These are phyloP conservation scores for Ligdia adustata DNA, from an alignment of 2,888 invertebrate genomes.

Conservation along the genomic window DNA sequence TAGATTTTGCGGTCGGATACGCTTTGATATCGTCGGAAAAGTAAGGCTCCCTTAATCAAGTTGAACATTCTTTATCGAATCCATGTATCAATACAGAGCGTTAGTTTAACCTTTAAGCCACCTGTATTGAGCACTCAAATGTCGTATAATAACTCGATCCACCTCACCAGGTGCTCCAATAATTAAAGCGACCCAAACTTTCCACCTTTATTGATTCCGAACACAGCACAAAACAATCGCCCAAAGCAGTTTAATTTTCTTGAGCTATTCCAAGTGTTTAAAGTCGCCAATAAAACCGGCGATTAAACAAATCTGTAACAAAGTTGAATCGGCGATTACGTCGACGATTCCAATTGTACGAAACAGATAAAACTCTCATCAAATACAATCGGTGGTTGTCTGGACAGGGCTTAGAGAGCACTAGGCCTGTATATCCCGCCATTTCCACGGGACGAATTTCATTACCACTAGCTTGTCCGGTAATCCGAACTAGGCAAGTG, in stretches of 20 bases:
- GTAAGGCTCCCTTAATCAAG: slow-evolving; percentile 22
- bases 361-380: slow-evolving; percentile 80
- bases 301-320: slow-evolving; percentile 60
- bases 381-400: slow-evolving; percentile 78
- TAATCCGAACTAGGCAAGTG: slow-evolving; percentile 74
- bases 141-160: slow-evolving; percentile 3
- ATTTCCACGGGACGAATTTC: slow-evolving; percentile 79
- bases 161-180: slow-evolving; percentile 11
- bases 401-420: slow-evolving; percentile 76
- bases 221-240: slow-evolving; percentile 35
- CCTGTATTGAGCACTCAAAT: slow-evolving; percentile 5
- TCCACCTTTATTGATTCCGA: slow-evolving; percentile 19
- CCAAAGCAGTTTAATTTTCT: slow-evolving; percentile 30
- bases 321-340: slow-evolving; percentile 63
- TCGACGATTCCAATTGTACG: slow-evolving; percentile 60
- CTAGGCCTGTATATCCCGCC: slow-evolving; percentile 72
- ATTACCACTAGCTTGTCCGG: slow-evolving; percentile 78
- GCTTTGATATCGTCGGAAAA: slow-evolving; percentile 26
- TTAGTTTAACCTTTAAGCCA: slow-evolving; percentile 18
- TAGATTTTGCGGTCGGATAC: slow-evolving; percentile 36
- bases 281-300: slow-evolving; percentile 41
- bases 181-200: slow-evolving; percentile 18
- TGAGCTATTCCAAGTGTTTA: slow-evolving; percentile 32
- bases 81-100: slow-evolving; percentile 21
- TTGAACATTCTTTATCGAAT: slow-evolving; percentile 22